A percentile compares a stretch with the other conserved stretches of the same genome.
Conservation (phyloP, 2,797 vertebrate species). For the Acanthopagrus latus region DNA sequence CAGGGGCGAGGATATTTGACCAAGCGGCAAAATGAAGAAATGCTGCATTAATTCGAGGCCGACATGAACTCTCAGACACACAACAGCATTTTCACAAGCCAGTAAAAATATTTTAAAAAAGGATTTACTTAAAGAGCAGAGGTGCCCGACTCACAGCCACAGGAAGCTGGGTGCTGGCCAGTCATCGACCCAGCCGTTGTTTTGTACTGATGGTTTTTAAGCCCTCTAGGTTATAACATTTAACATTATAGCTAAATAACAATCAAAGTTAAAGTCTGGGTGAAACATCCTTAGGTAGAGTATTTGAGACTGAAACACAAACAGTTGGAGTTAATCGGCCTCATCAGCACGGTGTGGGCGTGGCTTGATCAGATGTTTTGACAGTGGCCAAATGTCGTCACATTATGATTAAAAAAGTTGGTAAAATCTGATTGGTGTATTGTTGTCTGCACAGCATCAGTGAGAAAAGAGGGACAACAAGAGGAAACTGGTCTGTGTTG, state of each 20-base stretch:
- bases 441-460: not conserved
- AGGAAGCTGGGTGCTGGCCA: too few species aligned
- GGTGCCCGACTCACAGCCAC: not conserved
- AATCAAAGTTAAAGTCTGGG: not conserved
- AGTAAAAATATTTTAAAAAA: not conserved
- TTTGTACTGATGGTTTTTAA: not conserved
- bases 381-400: too few species aligned
- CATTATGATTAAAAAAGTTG: not conserved
- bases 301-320: not conserved
- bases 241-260: not conserved
- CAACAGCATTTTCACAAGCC: too few species aligned
- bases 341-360: not conserved
- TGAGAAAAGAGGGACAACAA: not conserved
- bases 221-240: not conserved
- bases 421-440: not conserved
- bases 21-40: constrained; percentile 1
- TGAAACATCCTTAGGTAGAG: not conserved
- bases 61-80: not conserved
- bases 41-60: not conserved
- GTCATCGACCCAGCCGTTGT: not conserved
- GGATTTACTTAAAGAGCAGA: not conserved
- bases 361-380: not conserved
- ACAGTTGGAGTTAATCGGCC: not conserved
- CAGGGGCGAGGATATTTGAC: not conserved
- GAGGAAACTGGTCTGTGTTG: too few species aligned